Percentiles rank a stretch among this genome's conserved stretches.
Conservation (phyloP, 2,797 vertebrate genomes). For the Cottoperca gobio region DNA sequence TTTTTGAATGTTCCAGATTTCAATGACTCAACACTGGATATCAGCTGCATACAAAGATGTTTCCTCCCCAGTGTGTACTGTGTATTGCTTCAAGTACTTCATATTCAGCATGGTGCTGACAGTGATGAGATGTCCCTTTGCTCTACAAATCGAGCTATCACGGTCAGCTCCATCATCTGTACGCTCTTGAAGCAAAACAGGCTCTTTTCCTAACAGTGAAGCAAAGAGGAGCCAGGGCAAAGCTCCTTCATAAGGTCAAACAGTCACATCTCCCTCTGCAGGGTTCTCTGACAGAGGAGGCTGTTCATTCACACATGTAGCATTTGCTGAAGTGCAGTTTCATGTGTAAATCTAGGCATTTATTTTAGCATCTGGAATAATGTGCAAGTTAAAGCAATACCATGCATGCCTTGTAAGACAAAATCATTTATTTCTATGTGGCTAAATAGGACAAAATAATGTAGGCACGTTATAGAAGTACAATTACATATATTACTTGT, state of each 20-base stretch:
- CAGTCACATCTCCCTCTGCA: conserved; percentile 31
- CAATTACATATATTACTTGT: neutral
- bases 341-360: neutral
- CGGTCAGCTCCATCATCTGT: conserved; percentile 60
- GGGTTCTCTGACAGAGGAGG: conserved; percentile 28
- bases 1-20: neutral
- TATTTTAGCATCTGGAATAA: neutral
- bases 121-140: conserved; percentile 65
- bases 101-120: conserved; percentile 52
- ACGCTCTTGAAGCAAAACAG: conserved; percentile 53
- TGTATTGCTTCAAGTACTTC: conserved; percentile 29
- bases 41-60: conserved; percentile 15
- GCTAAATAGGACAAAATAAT: neutral
- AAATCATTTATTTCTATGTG: neutral
- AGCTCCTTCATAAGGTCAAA: conserved; percentile 57
- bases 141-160: conserved; percentile 64
- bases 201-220: conserved; percentile 18
- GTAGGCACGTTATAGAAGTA: neutral
- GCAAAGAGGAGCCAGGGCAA: conserved; percentile 30
- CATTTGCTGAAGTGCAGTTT: conserved; percentile 4
- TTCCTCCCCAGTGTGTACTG: conserved; percentile 11
- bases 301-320: conserved; percentile 8
- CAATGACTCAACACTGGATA: conserved; percentile 1
- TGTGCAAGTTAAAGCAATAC: neutral
- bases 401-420: neutral